These are phyloP conservation scores for Ellobius talpinus DNA, from an alignment of 2,113 vertebrate genomes.

Conservation along the genomic window DNA sequence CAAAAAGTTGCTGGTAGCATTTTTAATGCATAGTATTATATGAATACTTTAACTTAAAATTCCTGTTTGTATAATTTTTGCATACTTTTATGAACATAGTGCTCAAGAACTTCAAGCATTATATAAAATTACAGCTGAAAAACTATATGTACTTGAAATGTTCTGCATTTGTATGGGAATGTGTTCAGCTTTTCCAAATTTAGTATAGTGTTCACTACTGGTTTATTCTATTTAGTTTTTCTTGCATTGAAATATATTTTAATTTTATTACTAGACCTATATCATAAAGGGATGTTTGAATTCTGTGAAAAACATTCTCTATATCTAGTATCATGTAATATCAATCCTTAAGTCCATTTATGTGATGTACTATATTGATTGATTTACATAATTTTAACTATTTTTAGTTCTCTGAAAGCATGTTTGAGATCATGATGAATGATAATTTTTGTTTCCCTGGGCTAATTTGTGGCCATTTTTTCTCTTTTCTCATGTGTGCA, in stretches of 20 bases:
- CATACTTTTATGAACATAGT: not conserved
- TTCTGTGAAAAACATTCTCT: not conserved
- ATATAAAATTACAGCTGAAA: not conserved
- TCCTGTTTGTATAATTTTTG: not conserved
- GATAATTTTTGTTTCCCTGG: not conserved
- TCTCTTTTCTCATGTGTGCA: not conserved
- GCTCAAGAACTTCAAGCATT: not conserved
- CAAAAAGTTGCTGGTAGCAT: not conserved
- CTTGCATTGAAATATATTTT: not conserved
- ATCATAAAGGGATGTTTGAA: not conserved
- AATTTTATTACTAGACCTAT: not conserved
- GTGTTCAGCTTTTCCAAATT: not conserved
- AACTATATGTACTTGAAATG: not conserved
- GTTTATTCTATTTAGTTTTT: not conserved
- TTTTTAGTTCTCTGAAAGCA: not conserved
- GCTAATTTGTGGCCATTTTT: not conserved
- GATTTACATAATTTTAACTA: not conserved
- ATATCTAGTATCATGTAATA: not conserved
- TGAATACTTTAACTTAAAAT: not conserved
- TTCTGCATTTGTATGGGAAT: not conserved
- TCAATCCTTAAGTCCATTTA: not conserved
- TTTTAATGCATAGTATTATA: not conserved
- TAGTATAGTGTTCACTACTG: not conserved
- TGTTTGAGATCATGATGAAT: not conserved
- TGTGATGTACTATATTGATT: not conserved